A percentile compares a stretch with the other conserved stretches of the same genome.
These are phyloP conservation scores for Diplazon laetatorius DNA, from an alignment of 2,888 invertebrate species.

Conservation along the genomic window DNA sequence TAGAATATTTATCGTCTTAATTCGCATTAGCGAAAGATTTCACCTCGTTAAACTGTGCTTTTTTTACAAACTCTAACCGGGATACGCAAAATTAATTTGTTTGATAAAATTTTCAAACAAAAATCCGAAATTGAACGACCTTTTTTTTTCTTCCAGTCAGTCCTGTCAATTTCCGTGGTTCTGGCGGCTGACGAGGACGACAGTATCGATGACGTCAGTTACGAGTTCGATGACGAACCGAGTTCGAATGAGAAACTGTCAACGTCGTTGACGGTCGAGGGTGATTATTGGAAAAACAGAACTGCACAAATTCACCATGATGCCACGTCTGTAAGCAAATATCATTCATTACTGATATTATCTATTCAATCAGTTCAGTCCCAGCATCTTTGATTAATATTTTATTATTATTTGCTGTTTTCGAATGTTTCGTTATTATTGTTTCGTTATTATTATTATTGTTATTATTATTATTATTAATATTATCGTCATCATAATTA, in stretches of 20 bases:
- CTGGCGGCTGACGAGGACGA: slow-evolving; percentile 59
- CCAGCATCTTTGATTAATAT: no score
- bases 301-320: slow-evolving; percentile 68
- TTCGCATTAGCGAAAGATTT: slow-evolving; percentile 52
- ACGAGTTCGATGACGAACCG: slow-evolving; percentile 63
- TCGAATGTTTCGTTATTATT: no score
- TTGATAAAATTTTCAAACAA: background rate
- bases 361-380: slow-evolving; percentile 11
- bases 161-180: slow-evolving; percentile 69
- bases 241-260: slow-evolving; percentile 69
- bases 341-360: background rate
- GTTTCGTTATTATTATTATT: no score
- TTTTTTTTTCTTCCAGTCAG: slow-evolving; percentile 63
- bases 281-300: slow-evolving; percentile 68
- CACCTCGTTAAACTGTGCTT: slow-evolving; percentile 61
- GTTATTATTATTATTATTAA: slow-evolving; percentile 12
- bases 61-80: slow-evolving; percentile 9
- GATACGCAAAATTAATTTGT: background rate
- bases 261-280: slow-evolving; percentile 72
- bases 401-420: no score
- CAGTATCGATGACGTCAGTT: slow-evolving; percentile 66
- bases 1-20: slow-evolving; percentile 25
- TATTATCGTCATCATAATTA: no score
- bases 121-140: background rate
- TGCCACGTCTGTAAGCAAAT: slow-evolving; percentile 66